Evolutionary conservation across 2,888 invertebrate genomes (phyloP).

Genomic region (Platycheirus rosarum): DNA sequence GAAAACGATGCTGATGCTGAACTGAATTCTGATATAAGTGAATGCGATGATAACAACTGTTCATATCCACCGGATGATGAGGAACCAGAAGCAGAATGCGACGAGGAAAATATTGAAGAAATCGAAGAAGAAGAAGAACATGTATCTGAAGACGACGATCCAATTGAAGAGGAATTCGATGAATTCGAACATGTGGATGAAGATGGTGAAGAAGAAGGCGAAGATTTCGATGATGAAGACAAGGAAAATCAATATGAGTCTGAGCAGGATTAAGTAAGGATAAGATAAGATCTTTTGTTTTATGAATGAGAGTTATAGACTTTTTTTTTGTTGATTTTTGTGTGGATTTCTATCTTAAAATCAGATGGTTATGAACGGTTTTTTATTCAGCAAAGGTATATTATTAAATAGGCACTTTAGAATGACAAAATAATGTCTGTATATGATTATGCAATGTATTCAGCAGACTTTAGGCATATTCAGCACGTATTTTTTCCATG

Average conservation of each 20-base stretch:
- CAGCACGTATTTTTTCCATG: no score
- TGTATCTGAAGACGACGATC: conserved; percentile 46
- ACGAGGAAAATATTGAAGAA: conserved; percentile 35
- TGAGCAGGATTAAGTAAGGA: conserved; percentile 37
- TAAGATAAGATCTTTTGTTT: conserved; percentile 8
- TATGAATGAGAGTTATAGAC: conserved; percentile 29
- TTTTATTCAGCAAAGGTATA: no score
- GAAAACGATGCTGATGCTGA: conserved; percentile 74
- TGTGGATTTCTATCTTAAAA: no score
- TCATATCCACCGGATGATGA: conserved; percentile 59
- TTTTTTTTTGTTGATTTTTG: conserved; percentile 25
- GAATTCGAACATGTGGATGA: conserved; percentile 48
- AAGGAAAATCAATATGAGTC: conserved; percentile 51
- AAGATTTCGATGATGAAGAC: conserved; percentile 56
- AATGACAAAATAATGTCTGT: no score
- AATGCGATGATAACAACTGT: conserved; percentile 71
- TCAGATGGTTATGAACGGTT: no score
- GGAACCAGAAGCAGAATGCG: conserved; percentile 44
- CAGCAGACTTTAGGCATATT: no score
- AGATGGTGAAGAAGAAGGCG: conserved; percentile 47
- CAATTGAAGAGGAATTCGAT: conserved; percentile 47
- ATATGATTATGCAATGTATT: no score
- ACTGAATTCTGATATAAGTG: conserved; percentile 73
- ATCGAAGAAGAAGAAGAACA: conserved; percentile 40
- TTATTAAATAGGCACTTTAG: no score